Base-by-base conservation (phyloP, 2,888 invertebrate genomes). In the Trachelus iudaicus region DNA sequence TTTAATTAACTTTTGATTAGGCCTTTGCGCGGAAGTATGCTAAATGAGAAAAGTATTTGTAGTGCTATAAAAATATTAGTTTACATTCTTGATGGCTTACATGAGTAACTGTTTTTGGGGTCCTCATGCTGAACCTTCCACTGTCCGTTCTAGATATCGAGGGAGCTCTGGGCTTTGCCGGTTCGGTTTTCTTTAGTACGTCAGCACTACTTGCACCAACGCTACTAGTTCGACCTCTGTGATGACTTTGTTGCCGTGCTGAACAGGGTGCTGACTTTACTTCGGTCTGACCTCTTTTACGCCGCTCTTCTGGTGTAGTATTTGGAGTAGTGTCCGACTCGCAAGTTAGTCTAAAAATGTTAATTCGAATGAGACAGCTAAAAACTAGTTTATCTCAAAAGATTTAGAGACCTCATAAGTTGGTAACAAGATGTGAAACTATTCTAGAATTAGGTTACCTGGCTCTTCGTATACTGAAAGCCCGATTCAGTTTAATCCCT, bases 71-170 rank as follows among this genome's bases (percentile, higher is more conserved):
- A 37, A 37, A 40, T 15, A 40, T 40, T 40, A 40, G 1, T 40
- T 40, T 40, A 6, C 15, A 6, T 40, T 15, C 31, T 13, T 56
- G 11, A 35, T 73, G 71, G 40, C 81, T 83, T 81, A 88, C 88
- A 77, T 87, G 86, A 73, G 86, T 80, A 73, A 81, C 79, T 69
- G 85, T 82, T 83, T 89, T 90, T 35, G 93, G 91, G 84, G 93
- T 92, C 87, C 96, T 92, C 87, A 95, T 93, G 87, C 95, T 95
- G 85, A 94, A 93, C 83, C 95, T 92, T 40, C 96, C 94, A 79
- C 93, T 94, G 85, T 95, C 95, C 34, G 92, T 93, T 83, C 95
- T 92, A 11, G 94, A 92, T 86, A 94, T 93, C 75, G 92, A 91
- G 73, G 91, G 90, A 34, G 84, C 80, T 76, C 86, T 82, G 3